Conservation (phyloP, 2,113 vertebrate genomes). For the Rynchops niger region DNA sequence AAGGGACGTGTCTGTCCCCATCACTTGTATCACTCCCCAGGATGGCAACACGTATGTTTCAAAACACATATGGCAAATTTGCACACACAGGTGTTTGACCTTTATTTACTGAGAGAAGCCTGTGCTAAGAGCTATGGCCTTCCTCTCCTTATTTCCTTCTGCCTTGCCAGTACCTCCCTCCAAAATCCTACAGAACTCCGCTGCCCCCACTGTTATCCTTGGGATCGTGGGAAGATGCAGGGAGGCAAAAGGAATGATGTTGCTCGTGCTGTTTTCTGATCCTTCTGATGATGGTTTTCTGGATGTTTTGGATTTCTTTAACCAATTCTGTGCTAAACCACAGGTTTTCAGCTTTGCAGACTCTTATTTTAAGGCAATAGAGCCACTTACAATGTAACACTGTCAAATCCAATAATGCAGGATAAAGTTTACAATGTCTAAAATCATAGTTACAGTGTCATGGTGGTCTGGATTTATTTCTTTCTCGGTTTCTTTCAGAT, state of each 20-base stretch:
- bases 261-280: neutral
- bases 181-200: neutral
- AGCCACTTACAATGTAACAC: neutral
- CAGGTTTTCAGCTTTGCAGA: neutral
- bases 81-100: neutral
- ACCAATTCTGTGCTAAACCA: neutral
- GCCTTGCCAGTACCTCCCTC: neutral
- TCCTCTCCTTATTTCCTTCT: neutral
- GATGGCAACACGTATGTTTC: neutral
- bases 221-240: neutral
- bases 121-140: neutral
- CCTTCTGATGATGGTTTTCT: neutral
- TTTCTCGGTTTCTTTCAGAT: constrained; percentile 18
- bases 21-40: neutral
- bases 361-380: neutral
- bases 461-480: constrained; percentile 17
- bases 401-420: neutral
- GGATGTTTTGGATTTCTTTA: neutral
- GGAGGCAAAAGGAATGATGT: neutral
- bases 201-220: neutral
- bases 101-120: neutral
- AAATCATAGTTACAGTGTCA: neutral
- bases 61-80: neutral
- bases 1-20: neutral
- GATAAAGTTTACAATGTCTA: neutral